A percentile compares a stretch with the other conserved stretches of the same genome.
phyloP scores from a whole-genome alignment of 2,113 vertebrate genomes.

The Strigops habroptila region DNA sequence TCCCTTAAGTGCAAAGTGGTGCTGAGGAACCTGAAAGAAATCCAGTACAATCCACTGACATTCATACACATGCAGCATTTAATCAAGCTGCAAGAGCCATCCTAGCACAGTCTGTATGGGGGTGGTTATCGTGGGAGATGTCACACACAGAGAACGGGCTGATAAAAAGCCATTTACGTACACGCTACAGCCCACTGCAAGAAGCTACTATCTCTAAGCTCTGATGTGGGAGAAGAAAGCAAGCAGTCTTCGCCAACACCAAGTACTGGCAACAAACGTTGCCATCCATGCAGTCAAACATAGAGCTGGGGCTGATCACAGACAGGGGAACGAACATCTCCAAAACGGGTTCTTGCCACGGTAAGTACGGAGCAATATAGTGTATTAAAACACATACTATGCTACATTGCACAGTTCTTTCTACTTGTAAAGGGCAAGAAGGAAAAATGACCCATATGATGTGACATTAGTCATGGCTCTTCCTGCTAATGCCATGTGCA shows the following conservation, averaged over 20 bases:
- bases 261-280: not conserved
- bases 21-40: not conserved
- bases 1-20: not conserved
- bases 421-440: not conserved
- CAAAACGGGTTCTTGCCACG: not conserved
- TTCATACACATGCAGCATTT: not conserved
- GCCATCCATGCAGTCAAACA: not conserved
- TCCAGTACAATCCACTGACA: not conserved
- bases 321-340: not conserved
- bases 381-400: not conserved
- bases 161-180: slow-evolving; percentile 27
- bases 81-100: not conserved
- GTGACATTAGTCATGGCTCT: not conserved
- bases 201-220: not conserved
- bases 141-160: not conserved
- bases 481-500: not conserved
- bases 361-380: not conserved
- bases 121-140: not conserved
- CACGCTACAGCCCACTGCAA: not conserved
- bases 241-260: not conserved
- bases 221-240: not conserved
- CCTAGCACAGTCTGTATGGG: not conserved
- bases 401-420: not conserved
- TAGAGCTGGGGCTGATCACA: not conserved
- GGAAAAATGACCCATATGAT: not conserved